Evolutionary conservation across 1,140 invertebrate genomes (phyloP).

Genomic region (Eumaeus atala): DNA sequence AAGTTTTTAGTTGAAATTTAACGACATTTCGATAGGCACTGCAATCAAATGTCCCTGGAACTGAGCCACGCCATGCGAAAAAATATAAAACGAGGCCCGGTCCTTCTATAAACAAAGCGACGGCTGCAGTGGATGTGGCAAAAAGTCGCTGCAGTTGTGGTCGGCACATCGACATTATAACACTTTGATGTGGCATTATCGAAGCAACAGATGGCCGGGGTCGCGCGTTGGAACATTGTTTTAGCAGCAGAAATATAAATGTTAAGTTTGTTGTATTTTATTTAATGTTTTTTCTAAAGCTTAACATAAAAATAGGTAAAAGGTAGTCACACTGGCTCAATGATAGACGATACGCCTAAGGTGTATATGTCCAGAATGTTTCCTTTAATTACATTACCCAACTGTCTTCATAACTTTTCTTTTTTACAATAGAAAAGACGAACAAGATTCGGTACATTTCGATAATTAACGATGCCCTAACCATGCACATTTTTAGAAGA

Average conservation of each 20-base stretch:
- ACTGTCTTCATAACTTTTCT: too few relatives aligned
- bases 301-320: too few relatives aligned
- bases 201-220: conserved; percentile 30
- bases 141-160: conserved; percentile 34
- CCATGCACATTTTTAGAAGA: too few relatives aligned
- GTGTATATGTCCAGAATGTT: too few relatives aligned
- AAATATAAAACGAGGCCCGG: conserved; percentile 27
- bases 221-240: neutral
- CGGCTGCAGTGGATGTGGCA: conserved; percentile 38
- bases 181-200: conserved; percentile 19
- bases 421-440: too few relatives aligned
- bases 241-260: neutral
- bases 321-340: too few relatives aligned
- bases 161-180: conserved; percentile 15
- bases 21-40: conserved; percentile 19
- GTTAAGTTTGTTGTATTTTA: too few relatives aligned
- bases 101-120: conserved; percentile 40
- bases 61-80: conserved; percentile 19
- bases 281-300: too few relatives aligned
- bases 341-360: too few relatives aligned
- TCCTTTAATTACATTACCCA: too few relatives aligned
- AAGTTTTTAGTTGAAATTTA: conserved; percentile 21
- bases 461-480: too few relatives aligned
- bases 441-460: too few relatives aligned
- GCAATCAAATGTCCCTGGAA: conserved; percentile 21